A percentile compares a stretch with the other conserved stretches of the same genome.
Evolutionary conservation across 2,113 vertebrate genomes (phyloP).

Genomic region (Carettochelys insculpta): DNA sequence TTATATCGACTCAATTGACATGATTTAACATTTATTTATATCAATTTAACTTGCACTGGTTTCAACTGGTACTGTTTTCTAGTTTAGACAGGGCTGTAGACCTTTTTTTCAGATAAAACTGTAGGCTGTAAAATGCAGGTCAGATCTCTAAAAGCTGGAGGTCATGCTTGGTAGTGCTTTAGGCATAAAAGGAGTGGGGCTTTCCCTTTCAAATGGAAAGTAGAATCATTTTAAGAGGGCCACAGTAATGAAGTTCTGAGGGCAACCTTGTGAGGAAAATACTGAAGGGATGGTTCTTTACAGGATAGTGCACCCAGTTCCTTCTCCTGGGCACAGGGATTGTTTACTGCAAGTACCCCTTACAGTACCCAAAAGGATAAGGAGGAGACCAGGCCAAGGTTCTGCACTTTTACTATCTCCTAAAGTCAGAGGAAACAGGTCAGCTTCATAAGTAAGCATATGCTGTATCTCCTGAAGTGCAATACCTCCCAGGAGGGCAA

Average conservation of each 20-base stretch:
- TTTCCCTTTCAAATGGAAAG: background rate
- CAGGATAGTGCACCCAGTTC: background rate
- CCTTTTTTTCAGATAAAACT: background rate
- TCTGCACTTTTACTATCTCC: background rate
- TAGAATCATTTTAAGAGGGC: conserved; percentile 6
- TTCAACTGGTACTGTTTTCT: background rate
- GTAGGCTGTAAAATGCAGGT: background rate
- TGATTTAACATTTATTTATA: background rate
- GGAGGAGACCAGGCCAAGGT: background rate
- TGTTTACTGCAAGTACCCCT: background rate
- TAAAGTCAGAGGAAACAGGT: background rate
- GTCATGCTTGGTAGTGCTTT: background rate
- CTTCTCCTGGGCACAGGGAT: background rate
- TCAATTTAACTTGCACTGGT: background rate
- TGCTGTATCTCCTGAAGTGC: background rate
- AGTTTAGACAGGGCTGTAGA: background rate
- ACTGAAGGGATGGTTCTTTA: background rate
- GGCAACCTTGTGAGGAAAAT: background rate
- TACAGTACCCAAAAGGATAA: background rate
- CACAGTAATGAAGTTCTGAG: background rate
- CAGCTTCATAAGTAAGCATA: background rate
- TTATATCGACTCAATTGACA: background rate
- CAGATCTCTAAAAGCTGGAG: background rate
- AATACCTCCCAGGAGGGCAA: background rate
- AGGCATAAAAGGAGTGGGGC: background rate